Evolutionary conservation across 2,888 invertebrate species (phyloP).

Genomic region (Troides oblongomaculatus): DNA sequence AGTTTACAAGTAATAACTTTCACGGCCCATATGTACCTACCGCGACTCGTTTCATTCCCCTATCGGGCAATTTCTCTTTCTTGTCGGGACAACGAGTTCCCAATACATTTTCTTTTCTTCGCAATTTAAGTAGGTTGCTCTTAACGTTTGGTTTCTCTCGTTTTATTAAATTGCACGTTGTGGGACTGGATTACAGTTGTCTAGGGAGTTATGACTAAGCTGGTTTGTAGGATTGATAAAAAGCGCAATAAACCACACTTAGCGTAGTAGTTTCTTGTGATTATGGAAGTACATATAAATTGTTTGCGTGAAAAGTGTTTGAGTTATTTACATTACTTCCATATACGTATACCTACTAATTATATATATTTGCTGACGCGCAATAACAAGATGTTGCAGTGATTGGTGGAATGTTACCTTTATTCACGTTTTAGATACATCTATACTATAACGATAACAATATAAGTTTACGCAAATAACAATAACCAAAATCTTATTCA

Average conservation of each 20-base stretch:
- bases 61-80: constrained; percentile 66
- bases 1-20: constrained; percentile 62
- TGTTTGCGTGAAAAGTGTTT: no score
- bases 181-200: constrained; percentile 48
- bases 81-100: constrained; percentile 55
- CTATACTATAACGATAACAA: no score
- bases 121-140: constrained; percentile 65
- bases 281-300: no score
- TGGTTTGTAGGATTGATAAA: constrained; percentile 45
- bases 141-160: constrained; percentile 67
- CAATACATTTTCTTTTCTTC: constrained; percentile 72
- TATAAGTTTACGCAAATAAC: neutral
- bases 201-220: constrained; percentile 44
- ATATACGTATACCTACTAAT: no score
- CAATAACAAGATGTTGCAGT: no score
- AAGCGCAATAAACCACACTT: constrained; percentile 37
- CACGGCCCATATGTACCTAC: constrained; percentile 61
- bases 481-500: neutral
- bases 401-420: no score
- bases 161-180: constrained; percentile 58
- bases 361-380: no score
- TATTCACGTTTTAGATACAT: no score
- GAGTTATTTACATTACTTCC: no score
- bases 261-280: constrained; percentile 3
- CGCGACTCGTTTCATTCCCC: constrained; percentile 60